Base-by-base conservation (phyloP, 2,797 vertebrate genomes). In the Onychomys torridus region DNA sequence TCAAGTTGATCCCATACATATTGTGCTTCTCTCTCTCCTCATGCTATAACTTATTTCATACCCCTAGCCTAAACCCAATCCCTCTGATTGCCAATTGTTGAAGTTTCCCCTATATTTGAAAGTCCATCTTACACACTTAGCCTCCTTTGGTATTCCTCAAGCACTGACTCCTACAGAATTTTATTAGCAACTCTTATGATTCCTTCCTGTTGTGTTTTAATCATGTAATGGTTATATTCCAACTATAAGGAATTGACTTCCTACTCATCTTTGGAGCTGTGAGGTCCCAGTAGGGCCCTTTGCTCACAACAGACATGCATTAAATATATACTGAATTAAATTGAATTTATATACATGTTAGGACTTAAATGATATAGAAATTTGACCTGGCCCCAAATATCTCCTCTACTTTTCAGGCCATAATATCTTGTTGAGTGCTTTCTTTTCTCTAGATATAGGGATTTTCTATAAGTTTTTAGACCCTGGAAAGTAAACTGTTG, bases 391-490 rank as follows among this genome's bases (percentile, higher is more conserved):
- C 61, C 25, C 63, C 81, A 73, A 81, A 65, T 43, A 23, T 67
- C 46, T 77, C 27, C 55, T 32, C 19, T 61, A 61, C 27, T 95
- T 95, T 94, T 8, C 63, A 65, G 52, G 34, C n/a, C 86, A 49
- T 89, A 59, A 85, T 86, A 43, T 79, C 29, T 95, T 91, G 27
- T 93, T 91, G 37, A 27, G 40, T 32, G 55, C 29, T 87, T 95
- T 76, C 21, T 96, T n/a, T 81, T 87, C 83, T 91, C 37, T 10
- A 91, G n/a, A 69, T 90, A 9, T 94, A 29, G 21, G 52, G 23
- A 67, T 92, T 95, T 96, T 95, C 76, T 76, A 77, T 32, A 67
- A 91, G 92, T 37, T 89, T 95, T 91, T 90, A 21, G 73, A 88
- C 34, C 71, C 76, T 71, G 77, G 29, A 14, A 89, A 71, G 67